Evolutionary conservation across 2,113 vertebrate species (phyloP), one percentile per base, ranked within the genome.

Genomic region (Gopherus evgoodei): DNA sequence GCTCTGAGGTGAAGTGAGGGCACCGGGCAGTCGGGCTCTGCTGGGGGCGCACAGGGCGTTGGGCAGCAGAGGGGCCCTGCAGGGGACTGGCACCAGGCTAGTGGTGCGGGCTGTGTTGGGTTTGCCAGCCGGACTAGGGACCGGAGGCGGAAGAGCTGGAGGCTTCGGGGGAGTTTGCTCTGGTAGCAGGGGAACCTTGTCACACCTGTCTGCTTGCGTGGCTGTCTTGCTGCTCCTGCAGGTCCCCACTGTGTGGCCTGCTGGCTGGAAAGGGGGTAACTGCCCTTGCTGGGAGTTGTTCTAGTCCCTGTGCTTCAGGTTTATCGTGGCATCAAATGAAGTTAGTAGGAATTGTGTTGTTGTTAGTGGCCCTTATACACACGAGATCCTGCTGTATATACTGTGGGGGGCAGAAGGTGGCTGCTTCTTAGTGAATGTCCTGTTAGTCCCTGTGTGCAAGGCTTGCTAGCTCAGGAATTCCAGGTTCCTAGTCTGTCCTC

Each of bases 221-320:
- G 4, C 65, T 69, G 65, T 10, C 35, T 21, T 69, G 65, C 65
- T 69, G 35, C 65, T n/a, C 65, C 65, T 21, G 35, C 65, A 38
- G 65, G 35, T 72, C 35, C n/a, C n/a, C 65, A 42, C 42, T 42
- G 42, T 3, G 42, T 42, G 42, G 42, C 42, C 42, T 42, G 35
- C 35, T 21, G 17, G n/a, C n/a, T n/a, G 35, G 65, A 35, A 35
- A 65, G 31, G 62, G 52, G 31, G 16, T 59, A 47, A 69, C 27
- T 59, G 11, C 56, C 35, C 5, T 22, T 88, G 91, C 91, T 31
- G 62, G 84, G 96, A 96, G 91, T 97, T 97, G 97, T 92, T 57
- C 27, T 16, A 44, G 86, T 75, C 62, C 93, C 25, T 29, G 72
- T 14, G 29, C 93, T 90, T 92, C 29, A 47, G 54, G 53, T 83